Evolutionary conservation across 1,140 invertebrate species (phyloP).

Genomic region (Charaxes varanes): DNA sequence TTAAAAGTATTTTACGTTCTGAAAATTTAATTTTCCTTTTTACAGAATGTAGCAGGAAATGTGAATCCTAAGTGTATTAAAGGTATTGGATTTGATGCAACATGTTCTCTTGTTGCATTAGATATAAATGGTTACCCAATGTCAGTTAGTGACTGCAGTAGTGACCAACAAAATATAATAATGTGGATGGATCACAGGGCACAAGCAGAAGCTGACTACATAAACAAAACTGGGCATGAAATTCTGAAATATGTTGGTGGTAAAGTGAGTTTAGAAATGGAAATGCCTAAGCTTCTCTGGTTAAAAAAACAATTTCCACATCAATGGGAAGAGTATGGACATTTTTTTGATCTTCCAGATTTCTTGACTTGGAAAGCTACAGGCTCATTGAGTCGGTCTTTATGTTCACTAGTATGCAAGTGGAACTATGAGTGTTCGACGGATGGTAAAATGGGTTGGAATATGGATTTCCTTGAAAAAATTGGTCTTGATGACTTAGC

Average conservation of each 20-base stretch:
- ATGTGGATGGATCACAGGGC: constrained; percentile 99
- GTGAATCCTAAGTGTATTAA: constrained; percentile 77
- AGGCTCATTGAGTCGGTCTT: constrained; percentile 83
- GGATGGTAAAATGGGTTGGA: constrained; percentile 81
- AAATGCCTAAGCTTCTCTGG: constrained; percentile 97
- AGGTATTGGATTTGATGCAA: constrained; percentile 96
- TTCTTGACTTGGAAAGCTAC: constrained; percentile 96
- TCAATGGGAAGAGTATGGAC: constrained; percentile 79
- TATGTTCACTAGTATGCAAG: constrained; percentile 95
- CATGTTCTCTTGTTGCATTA: constrained; percentile 92
- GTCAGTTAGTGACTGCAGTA: constrained; percentile 83
- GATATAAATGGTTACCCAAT: constrained; percentile 82
- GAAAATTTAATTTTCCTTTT: too few species aligned
- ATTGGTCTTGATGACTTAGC: constrained; percentile 87
- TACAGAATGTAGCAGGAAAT: constrained; percentile 77
- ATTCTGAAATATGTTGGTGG: constrained; percentile 92
- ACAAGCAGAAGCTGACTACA: constrained; percentile 84
- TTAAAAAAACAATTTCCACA: constrained; percentile 85
- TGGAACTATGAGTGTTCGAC: constrained; percentile 89
- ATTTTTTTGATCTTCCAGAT: constrained; percentile 95
- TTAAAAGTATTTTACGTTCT: too few species aligned
- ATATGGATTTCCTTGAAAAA: constrained; percentile 80
- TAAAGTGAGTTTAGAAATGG: constrained; percentile 95
- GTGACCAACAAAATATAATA: constrained; percentile 88
- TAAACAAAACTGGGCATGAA: constrained; percentile 85